A percentile compares a stretch with the other conserved stretches of the same genome.
Evolutionary conservation across 2,888 invertebrate genomes (phyloP).

Genomic region (Atherix ibis): DNA sequence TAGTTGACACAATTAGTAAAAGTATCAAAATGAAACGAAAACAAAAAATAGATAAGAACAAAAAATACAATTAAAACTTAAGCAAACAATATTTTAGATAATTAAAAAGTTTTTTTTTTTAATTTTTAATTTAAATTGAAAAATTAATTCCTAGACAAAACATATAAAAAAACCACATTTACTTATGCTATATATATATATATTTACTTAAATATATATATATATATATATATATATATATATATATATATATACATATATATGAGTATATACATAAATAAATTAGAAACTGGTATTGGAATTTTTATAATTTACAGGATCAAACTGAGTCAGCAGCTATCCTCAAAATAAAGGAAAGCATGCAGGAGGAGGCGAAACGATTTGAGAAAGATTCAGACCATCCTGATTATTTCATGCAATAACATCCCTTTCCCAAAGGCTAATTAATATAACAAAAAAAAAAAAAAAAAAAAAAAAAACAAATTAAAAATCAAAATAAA

Average conservation of each 20-base stretch:
- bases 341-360: constrained; percentile 99
- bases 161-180: constrained; percentile 1
- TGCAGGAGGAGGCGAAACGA: constrained; percentile 99
- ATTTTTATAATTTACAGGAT: constrained; percentile 43
- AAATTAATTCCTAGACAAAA: too few species aligned
- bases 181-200: too few species aligned
- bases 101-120: too few species aligned
- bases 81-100: too few species aligned
- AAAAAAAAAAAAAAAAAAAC: constrained; percentile 1
- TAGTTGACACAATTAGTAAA: too few species aligned
- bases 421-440: constrained; percentile 24
- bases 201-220: too few species aligned
- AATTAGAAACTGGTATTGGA: constrained; percentile 4
- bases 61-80: too few species aligned
- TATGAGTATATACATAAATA: constrained; percentile 8
- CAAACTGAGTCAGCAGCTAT: constrained; percentile 99
- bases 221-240: constrained; percentile 6
- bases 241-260: constrained; percentile 8
- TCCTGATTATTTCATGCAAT: constrained; percentile 95
- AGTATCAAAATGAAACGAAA: too few species aligned
- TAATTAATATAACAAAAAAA: constrained; percentile 9
- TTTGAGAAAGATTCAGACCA: constrained; percentile 96
- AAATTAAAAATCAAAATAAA: neutral
- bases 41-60: too few species aligned
- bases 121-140: too few species aligned